phyloP scores from a whole-genome alignment of 64 coral and sea anemone species.

The Montipora cactus region DNA sequence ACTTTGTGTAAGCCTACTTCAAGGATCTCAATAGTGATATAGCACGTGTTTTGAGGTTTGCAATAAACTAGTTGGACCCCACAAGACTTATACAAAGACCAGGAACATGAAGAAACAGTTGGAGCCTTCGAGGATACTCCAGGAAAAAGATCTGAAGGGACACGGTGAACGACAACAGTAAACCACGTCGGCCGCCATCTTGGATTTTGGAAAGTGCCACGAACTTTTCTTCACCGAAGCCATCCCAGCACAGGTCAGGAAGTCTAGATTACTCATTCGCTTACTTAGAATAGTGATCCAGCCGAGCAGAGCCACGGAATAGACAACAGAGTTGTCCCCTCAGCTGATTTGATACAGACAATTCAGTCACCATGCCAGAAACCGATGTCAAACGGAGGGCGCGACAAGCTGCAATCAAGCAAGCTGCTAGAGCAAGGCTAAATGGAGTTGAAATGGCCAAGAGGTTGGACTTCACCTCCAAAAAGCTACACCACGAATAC shows the following conservation, averaged over 20 bases:
- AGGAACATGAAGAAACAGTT: conserved; percentile 69
- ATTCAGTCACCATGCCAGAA: conserved; percentile 52
- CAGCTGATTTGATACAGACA: neutral
- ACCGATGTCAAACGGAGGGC: conserved; percentile 33
- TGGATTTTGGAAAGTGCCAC: conserved; percentile 89
- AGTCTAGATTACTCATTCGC: conserved; percentile 67
- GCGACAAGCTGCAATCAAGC: no score
- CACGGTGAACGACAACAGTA: conserved; percentile 70
- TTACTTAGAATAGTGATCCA: conserved; percentile 66
- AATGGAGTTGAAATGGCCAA: conserved; percentile 83
- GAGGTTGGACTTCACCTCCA: conserved; percentile 82
- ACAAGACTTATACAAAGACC: conserved; percentile 73
- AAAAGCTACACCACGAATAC: conserved; percentile 82
- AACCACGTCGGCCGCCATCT: conserved; percentile 86
- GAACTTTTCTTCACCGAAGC: conserved; percentile 75
- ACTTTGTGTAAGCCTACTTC: conserved; percentile 16
- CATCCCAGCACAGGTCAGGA: conserved; percentile 72
- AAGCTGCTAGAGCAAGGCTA: conserved; percentile 72
- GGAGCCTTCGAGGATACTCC: conserved; percentile 84
- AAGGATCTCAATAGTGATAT: neutral
- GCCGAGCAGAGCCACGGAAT: conserved; percentile 46
- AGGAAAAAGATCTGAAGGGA: conserved; percentile 77
- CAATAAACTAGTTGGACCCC: conserved; percentile 19
- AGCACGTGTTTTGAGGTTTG: neutral
- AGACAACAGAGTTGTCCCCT: conserved; percentile 25